Evolutionary conservation across 2,113 vertebrate species (phyloP).

Genomic region (Narcine bancroftii): DNA sequence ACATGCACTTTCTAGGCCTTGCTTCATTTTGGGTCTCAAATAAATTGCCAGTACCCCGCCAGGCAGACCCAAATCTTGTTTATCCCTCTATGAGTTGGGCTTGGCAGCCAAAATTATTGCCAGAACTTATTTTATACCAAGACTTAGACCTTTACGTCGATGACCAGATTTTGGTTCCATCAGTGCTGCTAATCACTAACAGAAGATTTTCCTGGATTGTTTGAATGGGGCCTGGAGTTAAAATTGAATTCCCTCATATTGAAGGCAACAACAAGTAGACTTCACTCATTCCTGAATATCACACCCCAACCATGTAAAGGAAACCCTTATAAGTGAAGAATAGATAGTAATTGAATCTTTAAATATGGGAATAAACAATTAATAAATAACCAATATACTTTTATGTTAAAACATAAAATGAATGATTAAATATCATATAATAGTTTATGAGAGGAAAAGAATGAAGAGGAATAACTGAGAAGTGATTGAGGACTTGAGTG

Average conservation of each 20-base stretch:
- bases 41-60: too few relatives aligned
- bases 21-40: too few relatives aligned
- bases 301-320: not conserved
- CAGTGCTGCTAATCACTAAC: not conserved
- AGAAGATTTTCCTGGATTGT: not conserved
- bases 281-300: not conserved
- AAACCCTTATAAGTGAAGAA: not conserved
- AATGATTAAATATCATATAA: too few relatives aligned
- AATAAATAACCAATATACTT: too few relatives aligned
- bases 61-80: not conserved
- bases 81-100: not conserved
- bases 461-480: not conserved
- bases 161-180: not conserved
- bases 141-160: not conserved
- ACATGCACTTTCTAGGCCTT: too few relatives aligned
- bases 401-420: too few relatives aligned
- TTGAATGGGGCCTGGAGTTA: not conserved
- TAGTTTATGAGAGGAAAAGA: not conserved
- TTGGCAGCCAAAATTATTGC: not conserved
- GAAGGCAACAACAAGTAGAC: not conserved
- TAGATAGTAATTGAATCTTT: not conserved
- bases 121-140: not conserved
- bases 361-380: not conserved
- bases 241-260: not conserved
- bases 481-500: not conserved